phyloP scores from a whole-genome alignment of 2,888 invertebrate species.

The Thymelicus acteon region DNA sequence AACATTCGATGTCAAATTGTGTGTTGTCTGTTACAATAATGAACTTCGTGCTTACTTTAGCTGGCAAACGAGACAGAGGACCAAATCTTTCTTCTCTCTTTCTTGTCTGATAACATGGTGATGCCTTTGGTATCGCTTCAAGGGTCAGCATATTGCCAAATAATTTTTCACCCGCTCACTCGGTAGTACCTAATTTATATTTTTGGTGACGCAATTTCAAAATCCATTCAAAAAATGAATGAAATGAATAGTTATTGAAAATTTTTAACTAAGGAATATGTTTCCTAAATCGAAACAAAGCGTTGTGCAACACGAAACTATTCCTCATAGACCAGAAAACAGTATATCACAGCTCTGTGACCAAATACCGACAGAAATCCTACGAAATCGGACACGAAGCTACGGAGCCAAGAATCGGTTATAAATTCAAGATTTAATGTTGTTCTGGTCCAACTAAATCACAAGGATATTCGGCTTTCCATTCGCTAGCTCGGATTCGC shows the following conservation, averaged over 20 bases:
- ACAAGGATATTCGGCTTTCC: constrained; percentile 31
- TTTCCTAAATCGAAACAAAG: not conserved
- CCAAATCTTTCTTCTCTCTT: no score
- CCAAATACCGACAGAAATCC: constrained; percentile 27
- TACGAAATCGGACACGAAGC: constrained; percentile 27
- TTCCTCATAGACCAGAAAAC: not conserved
- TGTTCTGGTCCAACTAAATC: constrained; percentile 37
- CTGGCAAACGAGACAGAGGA: no score
- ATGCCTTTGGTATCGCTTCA: no score
- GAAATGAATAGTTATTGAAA: no score
- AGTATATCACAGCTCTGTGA: constrained; percentile 5
- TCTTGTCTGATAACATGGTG: no score
- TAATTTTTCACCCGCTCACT: no score
- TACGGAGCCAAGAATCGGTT: constrained; percentile 30
- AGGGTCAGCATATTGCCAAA: no score
- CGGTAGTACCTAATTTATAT: no score
- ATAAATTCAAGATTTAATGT: constrained; percentile 43
- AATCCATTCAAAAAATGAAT: no score
- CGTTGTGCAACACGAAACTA: not conserved
- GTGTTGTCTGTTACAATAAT: no score
- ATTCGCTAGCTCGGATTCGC: constrained; percentile 9
- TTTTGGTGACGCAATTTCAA: no score
- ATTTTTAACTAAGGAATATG: not conserved
- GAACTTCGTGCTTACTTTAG: no score
- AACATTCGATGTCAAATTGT: not conserved